Conservation (phyloP, 2,113 vertebrate genomes). For the Hypocryptadius cinnamomeus region DNA sequence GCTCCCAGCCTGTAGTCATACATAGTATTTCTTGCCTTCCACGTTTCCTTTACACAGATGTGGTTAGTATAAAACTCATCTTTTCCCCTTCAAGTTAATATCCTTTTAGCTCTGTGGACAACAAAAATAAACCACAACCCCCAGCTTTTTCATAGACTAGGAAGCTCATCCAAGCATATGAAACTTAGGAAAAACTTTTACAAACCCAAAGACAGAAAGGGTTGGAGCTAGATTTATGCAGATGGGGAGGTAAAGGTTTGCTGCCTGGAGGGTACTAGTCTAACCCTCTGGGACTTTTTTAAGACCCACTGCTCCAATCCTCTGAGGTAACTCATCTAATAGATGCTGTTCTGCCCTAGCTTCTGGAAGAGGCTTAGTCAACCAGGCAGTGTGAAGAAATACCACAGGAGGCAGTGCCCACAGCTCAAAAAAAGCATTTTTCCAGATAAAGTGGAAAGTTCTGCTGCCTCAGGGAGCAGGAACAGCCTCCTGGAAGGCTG, state of each 20-base stretch:
- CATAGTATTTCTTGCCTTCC: neutral
- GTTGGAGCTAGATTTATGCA: accelerated
- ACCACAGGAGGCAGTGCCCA: neutral
- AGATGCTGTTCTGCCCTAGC: neutral
- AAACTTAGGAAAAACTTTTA: neutral
- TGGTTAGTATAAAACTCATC: neutral
- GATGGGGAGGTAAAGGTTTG: neutral
- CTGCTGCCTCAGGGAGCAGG: neutral
- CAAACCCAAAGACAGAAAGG: neutral
- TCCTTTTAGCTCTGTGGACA: neutral
- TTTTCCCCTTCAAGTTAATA: neutral
- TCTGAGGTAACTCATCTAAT: neutral
- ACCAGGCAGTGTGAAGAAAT: neutral
- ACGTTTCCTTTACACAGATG: neutral
- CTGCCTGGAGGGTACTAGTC: neutral
- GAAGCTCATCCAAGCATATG: neutral
- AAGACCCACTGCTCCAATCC: neutral
- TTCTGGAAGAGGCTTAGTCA: neutral
- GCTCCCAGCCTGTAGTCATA: neutral
- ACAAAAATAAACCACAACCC: neutral
- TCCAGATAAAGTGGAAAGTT: neutral
- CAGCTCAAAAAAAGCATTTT: neutral
- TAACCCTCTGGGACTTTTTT: neutral
- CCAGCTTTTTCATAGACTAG: neutral
- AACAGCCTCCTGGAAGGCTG: neutral